Conservation (phyloP, 1,140 invertebrate genomes). For the Calephelis virginiensis region DNA sequence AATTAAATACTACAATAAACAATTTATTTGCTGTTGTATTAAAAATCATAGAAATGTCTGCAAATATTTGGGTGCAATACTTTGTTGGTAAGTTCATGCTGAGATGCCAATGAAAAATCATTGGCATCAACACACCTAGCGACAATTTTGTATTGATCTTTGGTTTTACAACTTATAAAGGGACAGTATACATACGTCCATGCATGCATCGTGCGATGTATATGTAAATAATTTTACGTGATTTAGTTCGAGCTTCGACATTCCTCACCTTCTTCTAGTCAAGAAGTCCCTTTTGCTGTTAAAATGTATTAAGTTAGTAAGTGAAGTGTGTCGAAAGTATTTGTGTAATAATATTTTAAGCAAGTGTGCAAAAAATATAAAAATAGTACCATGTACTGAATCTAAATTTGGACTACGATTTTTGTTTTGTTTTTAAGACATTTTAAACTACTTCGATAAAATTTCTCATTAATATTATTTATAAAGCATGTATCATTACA, state of each 20-base stretch:
- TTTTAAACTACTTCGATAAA: neutral
- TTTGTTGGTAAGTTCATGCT: constrained; percentile 15
- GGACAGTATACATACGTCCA: constrained; percentile 26
- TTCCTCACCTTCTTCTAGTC: constrained; percentile 56
- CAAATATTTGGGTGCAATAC: constrained; percentile 4
- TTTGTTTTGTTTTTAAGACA: too few relatives aligned
- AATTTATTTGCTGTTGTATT: constrained; percentile 1
- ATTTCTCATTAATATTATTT: neutral
- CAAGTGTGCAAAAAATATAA: too few relatives aligned
- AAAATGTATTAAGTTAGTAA: constrained; percentile 57
- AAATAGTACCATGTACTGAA: too few relatives aligned
- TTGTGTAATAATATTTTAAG: too few relatives aligned
- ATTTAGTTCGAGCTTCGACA: constrained; percentile 17
- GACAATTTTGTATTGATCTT: constrained; percentile 19
- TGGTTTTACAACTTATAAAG: constrained; percentile 23
- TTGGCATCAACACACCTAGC: neutral
- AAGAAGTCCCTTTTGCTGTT: constrained; percentile 59
- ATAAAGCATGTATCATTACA: neutral
- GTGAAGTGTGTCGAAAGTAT: neutral
- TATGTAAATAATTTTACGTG: constrained; percentile 8
- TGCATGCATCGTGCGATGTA: constrained; percentile 57
- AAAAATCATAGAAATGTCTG: constrained; percentile 9
- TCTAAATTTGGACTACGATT: too few relatives aligned
- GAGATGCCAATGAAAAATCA: neutral
- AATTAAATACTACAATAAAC: neutral